Percentiles rank a stretch among this genome's conserved stretches.
Evolutionary conservation across 2,797 vertebrate genomes (phyloP).

Genomic region (Helostoma temminkii): DNA sequence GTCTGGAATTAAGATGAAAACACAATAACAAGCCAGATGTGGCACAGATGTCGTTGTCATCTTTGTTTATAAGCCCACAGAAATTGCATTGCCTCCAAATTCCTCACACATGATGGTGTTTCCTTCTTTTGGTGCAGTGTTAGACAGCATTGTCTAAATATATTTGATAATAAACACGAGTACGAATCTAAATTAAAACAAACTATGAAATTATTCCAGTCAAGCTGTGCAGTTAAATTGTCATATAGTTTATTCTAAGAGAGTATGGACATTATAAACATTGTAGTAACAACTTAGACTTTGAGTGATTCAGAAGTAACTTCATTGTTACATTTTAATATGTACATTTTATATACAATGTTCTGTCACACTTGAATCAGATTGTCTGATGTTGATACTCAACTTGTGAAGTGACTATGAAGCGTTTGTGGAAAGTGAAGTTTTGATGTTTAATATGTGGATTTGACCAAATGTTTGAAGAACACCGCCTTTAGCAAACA

Average conservation of each 20-base stretch:
- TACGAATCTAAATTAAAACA: neutral
- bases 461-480: conserved; percentile 18
- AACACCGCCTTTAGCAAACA: neutral
- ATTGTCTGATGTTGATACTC: conserved; percentile 30
- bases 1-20: neutral
- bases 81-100: neutral
- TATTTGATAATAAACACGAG: neutral
- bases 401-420: neutral
- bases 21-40: neutral
- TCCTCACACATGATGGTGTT: neutral
- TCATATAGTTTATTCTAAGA: conserved; percentile 69
- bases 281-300: conserved; percentile 55
- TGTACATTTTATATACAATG: conserved; percentile 54
- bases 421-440: neutral
- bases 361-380: conserved; percentile 24
- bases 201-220: conserved; percentile 9
- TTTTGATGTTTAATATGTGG: neutral
- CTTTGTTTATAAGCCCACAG: neutral
- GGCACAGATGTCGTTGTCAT: neutral
- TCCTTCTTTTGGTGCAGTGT: neutral
- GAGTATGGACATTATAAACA: conserved; percentile 47
- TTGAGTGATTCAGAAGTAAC: conserved; percentile 47
- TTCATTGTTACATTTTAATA: conserved; percentile 42
- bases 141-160: neutral
- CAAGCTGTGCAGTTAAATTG: conserved; percentile 44